Base-by-base conservation (phyloP, 2,888 invertebrate species). In the Pristionchus mayeri region DNA sequence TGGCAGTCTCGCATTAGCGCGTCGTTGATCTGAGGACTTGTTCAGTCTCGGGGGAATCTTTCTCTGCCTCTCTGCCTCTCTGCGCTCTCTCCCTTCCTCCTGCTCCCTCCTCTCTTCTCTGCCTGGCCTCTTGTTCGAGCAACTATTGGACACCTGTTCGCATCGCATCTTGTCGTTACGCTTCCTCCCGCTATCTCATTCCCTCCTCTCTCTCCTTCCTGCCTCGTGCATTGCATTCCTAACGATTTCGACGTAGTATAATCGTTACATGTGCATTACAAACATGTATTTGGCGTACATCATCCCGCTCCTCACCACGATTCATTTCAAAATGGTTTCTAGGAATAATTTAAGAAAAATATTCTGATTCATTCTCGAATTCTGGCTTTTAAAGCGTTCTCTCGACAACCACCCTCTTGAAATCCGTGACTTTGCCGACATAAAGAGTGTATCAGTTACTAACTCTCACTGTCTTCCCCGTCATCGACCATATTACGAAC, bases 111-210 rank as follows among this genome's bases (percentile, higher is more conserved):
- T 1, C 52, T 40, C n/a, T 21, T 78, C 78, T 78, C 78, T 21
- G 30, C 16, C 78, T 34, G 40, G 24, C 78, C 30, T 52, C 52
- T 52, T 78, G 50, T 78, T 78, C 52, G 30, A 48, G 78, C 48
- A 76, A 50, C 48, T 52, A 3, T 30, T 48, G 27, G 30, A 78
- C 48, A 48, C 78, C 52, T 78, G 48, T 52, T 78, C 52, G 48
- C 78, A 52, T 78, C 52, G 48, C 78, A 52, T 52, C 78, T 30
- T 78, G 50, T 52, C 78, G 24, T 37, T 50, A 30, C 52, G 30
- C 78, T 78, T 78, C 78, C 52, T 50, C 30, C 6, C 78, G 2
- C 60, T 30, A 6, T 60, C 60, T 71, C 67, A n/a, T n/a, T 71
- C 67, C 40, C 40, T 44, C 21, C 78, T 30, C 75, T 48, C 75